A percentile compares a stretch with the other conserved stretches of the same genome.
Evolutionary conservation across 2,797 vertebrate species (phyloP).

Genomic region (Malacoctenus gilli): DNA sequence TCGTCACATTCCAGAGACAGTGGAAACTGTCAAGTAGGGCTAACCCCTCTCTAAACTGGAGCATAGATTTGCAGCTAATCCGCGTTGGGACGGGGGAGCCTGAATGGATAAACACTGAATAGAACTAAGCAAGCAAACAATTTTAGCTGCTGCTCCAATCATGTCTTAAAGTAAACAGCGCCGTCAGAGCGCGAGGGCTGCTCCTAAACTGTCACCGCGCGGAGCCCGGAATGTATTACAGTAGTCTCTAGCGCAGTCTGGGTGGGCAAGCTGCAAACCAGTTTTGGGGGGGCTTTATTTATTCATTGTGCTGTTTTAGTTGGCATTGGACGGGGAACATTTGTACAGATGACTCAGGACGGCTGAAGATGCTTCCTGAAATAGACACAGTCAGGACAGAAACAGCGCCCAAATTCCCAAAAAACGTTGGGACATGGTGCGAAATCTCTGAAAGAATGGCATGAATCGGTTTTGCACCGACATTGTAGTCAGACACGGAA

Average conservation of each 20-base stretch:
- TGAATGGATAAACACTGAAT: constrained; percentile 62
- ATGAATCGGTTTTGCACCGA: no score
- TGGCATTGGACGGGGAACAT: constrained; percentile 53
- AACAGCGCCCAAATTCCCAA: no score
- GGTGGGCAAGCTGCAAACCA: constrained; percentile 23
- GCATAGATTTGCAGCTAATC: constrained; percentile 67
- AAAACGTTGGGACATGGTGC: no score
- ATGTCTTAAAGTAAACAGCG: constrained; percentile 62
- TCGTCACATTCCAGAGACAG: constrained; percentile 63
- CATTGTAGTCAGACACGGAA: no score
- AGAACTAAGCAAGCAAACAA: constrained; percentile 68
- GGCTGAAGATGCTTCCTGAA: constrained; percentile 57
- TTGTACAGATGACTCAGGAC: constrained; percentile 46
- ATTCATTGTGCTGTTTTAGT: constrained; percentile 63
- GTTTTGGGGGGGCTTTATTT: constrained; percentile 65
- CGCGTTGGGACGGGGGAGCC: constrained; percentile 52
- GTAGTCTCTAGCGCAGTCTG: constrained; percentile 38
- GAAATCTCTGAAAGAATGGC: no score
- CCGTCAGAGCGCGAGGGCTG: constrained; percentile 32
- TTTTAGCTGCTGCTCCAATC: constrained; percentile 60
- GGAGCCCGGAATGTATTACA: constrained; percentile 25
- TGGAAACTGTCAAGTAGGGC: constrained; percentile 61
- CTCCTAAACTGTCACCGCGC: constrained; percentile 45
- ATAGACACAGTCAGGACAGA: constrained; percentile 14
- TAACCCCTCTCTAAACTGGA: constrained; percentile 62